Percentiles rank a stretch among this genome's conserved stretches.
Evolutionary conservation across 2,888 invertebrate genomes (phyloP).

Genomic region (Caenorhabditis sp.): DNA sequence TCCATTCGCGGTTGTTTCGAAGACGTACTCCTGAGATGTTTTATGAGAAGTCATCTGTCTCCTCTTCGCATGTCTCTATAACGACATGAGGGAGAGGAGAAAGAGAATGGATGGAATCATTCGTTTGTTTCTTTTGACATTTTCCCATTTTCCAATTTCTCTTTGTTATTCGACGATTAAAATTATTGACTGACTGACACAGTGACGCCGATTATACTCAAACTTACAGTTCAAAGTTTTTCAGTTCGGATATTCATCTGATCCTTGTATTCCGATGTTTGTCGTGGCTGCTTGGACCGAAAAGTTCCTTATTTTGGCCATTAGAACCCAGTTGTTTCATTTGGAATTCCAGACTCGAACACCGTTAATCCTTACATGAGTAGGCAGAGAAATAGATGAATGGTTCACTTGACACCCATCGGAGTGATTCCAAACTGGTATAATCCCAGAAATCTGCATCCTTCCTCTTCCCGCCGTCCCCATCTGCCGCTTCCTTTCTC

Average conservation of each 20-base stretch:
- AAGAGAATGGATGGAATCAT: no score
- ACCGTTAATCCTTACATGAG: no score
- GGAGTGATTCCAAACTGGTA: neutral
- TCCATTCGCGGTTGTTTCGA: neutral
- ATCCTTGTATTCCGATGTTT: no score
- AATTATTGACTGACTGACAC: neutral
- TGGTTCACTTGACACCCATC: neutral
- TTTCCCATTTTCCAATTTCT: neutral
- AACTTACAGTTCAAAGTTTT: no score
- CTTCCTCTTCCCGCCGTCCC: no score
- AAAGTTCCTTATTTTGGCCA: no score
- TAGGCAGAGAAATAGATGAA: no score
- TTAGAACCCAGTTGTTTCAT: no score
- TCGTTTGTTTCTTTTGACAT: neutral
- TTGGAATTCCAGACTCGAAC: no score
- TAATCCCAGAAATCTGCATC: neutral
- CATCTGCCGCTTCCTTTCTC: neutral
- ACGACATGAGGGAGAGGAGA: constrained; percentile 6
- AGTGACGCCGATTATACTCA: neutral
- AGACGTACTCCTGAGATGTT: constrained; percentile 8
- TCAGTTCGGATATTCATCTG: no score
- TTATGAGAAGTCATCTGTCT: constrained; percentile 45
- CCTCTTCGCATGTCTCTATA: constrained; percentile 30
- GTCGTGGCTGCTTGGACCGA: no score
- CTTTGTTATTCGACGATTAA: neutral